Percentiles rank a stretch among this genome's conserved stretches.
Evolutionary conservation across 2,113 vertebrate genomes (phyloP).

Genomic region (Cettia cetti): DNA sequence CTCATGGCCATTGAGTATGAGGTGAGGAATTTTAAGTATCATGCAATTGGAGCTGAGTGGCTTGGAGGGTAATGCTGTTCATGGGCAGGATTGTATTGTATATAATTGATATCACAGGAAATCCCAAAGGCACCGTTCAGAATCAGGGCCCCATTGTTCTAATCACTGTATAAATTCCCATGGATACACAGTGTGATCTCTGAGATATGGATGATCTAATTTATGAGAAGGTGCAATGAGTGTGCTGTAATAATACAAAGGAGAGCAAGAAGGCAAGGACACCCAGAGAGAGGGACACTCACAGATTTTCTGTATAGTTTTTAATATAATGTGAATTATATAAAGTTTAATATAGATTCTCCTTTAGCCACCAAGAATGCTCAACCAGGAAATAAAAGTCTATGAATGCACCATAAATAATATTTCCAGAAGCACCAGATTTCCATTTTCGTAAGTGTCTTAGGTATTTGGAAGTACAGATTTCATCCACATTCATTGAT

Average conservation of each 20-base stretch:
- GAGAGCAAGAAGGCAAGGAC: constrained; percentile 29
- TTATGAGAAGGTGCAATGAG: not conserved
- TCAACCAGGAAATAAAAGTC: constrained; percentile 1
- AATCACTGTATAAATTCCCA: constrained; percentile 49
- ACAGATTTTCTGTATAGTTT: not conserved
- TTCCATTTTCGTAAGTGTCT: not conserved
- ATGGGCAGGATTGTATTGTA: not conserved
- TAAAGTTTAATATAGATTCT: not conserved
- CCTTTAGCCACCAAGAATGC: not conserved
- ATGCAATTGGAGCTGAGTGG: not conserved
- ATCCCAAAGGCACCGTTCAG: constrained; percentile 10
- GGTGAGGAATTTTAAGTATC: constrained; percentile 49
- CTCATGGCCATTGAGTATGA: not conserved
- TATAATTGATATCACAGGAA: constrained; percentile 43
- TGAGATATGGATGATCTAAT: constrained; percentile 31
- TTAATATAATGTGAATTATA: not conserved
- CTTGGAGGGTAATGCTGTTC: not conserved
- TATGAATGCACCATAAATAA: not conserved
- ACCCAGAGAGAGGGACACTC: not conserved
- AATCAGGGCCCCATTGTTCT: constrained; percentile 57
- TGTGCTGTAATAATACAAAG: not conserved
- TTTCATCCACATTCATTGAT: not conserved
- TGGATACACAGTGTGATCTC: not conserved
- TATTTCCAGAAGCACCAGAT: not conserved
- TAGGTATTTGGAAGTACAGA: not conserved